Evolutionary conservation across 2,113 vertebrate genomes (phyloP), one percentile per base, ranked within the genome.

Genomic region (Nettapus auritus): DNA sequence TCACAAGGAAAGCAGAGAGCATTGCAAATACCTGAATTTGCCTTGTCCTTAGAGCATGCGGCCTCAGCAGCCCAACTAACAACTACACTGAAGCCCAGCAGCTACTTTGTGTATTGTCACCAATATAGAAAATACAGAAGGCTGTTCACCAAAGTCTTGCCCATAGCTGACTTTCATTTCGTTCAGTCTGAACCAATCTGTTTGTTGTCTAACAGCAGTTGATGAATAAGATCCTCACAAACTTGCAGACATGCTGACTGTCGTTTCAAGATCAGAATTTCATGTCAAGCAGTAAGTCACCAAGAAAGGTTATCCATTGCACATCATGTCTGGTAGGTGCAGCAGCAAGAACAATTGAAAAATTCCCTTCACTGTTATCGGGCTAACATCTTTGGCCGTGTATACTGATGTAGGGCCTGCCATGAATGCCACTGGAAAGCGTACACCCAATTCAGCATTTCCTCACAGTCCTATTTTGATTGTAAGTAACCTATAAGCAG

Each of bases 41-140:
- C 50, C 28, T 31, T 2, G 0, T 57, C 36, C n/a, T 50, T 57
- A 38, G 18, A 2, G 0, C 8, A 4, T 60, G 33, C 73, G 26
- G 53, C 88, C 69, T 82, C 68, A 74, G 68, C 55, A 74, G 44
- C n/a, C 21, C 33, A 55, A 9, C 13, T 50, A 63, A 68, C 11
- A 79, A 29, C 34, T 38, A 38, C 34, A 7, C 21, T 29, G 55
- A 66, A 88, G 62, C 31, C 31, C 40, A 57, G 59, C 50, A 86
- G 50, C 15, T 29, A 22, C 69, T 81, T 50, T 23, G 2, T 74
- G 33, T 66, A 50, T 88, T 82, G 14, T 80, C 70, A 71, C 50
- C 6, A 28, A 56, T 21, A 52, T 18, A 68, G 69, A 84, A 91
- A 28, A 56, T 21, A 52, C 18, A 68, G 69, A 84, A 89, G 9